Evolutionary conservation across 2,797 vertebrate genomes (phyloP).

Genomic region (Chanos chanos): DNA sequence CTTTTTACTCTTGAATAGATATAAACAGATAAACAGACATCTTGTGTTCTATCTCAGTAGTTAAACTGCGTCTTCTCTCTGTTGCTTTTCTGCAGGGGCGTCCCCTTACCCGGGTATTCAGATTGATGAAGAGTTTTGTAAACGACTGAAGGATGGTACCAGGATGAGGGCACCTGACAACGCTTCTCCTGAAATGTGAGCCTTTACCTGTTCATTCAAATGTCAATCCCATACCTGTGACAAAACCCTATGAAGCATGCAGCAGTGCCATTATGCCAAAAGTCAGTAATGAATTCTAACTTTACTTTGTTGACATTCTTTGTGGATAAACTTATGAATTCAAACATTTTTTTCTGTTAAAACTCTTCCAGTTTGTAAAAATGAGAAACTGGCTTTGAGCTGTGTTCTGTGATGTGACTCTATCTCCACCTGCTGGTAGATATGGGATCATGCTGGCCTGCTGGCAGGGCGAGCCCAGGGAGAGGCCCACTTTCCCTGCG

Average conservation of each 20-base stretch:
- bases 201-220: neutral
- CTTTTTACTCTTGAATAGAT: too few relatives aligned
- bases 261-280: too few relatives aligned
- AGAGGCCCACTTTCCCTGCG: conserved; percentile 86
- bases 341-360: neutral
- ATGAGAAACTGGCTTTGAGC: neutral
- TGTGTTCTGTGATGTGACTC: conserved; percentile 22
- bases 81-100: conserved; percentile 80
- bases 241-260: too few relatives aligned
- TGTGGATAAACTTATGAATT: neutral
- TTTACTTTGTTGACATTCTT: too few relatives aligned
- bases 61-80: too few relatives aligned
- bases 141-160: conserved; percentile 86
- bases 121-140: conserved; percentile 98
- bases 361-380: neutral
- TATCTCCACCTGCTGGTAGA: conserved; percentile 73
- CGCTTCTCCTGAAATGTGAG: conserved; percentile 93
- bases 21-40: too few relatives aligned
- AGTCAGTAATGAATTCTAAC: too few relatives aligned
- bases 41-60: too few relatives aligned
- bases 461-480: conserved; percentile 92
- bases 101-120: conserved; percentile 97
- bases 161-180: conserved; percentile 95
- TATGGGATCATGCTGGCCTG: conserved; percentile 96
- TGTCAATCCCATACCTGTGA: neutral